phyloP scores from a whole-genome alignment of 2,797 vertebrate species.

The Sebastolobus altivelis region DNA sequence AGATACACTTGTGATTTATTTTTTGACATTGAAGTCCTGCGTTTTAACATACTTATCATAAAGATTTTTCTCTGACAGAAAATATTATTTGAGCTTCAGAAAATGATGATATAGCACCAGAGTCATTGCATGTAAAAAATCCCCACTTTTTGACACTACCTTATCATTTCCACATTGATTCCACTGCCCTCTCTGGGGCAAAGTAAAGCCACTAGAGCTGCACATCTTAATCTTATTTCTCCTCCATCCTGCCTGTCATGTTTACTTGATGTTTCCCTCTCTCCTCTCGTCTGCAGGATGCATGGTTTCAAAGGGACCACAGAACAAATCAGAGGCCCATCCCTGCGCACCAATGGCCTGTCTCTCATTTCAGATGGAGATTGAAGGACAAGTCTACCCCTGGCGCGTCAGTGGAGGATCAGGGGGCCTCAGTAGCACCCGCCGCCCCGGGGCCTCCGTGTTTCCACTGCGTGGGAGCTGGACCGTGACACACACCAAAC shows the following conservation, averaged over 20 bases:
- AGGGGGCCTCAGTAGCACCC: conserved; percentile 66
- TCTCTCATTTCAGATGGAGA: conserved; percentile 80
- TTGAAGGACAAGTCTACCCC: conserved; percentile 70
- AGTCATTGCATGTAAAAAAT: conserved; percentile 8
- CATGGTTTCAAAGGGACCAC: conserved; percentile 82
- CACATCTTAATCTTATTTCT: conserved; percentile 69
- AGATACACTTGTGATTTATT: conserved; percentile 37
- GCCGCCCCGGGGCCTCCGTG: conserved; percentile 51
- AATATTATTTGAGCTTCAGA: conserved; percentile 24
- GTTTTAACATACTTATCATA: conserved; percentile 22
- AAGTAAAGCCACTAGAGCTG: conserved; percentile 64
- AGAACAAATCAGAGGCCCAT: conserved; percentile 81
- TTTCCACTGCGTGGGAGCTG: conserved; percentile 74
- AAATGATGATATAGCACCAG: conserved; percentile 21
- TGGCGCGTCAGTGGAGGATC: conserved; percentile 56
- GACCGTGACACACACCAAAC: conserved; percentile 73
- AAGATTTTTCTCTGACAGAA: conserved; percentile 35
- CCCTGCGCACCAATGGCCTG: conserved; percentile 63
- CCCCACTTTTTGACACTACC: conserved; percentile 2
- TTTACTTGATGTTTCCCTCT: conserved; percentile 65
- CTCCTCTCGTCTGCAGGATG: conserved; percentile 65
- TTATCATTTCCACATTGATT: conserved; percentile 68
- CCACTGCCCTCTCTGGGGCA: conserved; percentile 61
- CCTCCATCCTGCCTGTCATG: conserved; percentile 65
- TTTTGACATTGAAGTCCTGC: conserved; percentile 43